Base-by-base conservation (phyloP, 2,797 vertebrate species). In the Oophaga sylvatica region DNA sequence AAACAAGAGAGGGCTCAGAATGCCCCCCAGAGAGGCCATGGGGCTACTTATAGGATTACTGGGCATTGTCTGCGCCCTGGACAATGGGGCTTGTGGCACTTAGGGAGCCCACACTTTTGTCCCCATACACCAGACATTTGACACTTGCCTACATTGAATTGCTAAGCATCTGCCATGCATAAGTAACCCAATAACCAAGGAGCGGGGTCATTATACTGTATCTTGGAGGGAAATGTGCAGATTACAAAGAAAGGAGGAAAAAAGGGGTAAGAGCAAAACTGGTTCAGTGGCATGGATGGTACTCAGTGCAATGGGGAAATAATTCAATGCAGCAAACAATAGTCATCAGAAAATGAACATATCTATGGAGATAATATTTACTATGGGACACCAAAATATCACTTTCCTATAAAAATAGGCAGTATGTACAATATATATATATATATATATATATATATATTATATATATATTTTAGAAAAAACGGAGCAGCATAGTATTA, bases 1-100 rank as follows among this genome's bases (percentile, higher is more conserved):
- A 96, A 95, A 96, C 96, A 95, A 96, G 95, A 95, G 94, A 93
- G 94, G 95, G 90, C 90, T 92, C 53, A 94, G 89, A 95, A 94
- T 95, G 95, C 95, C 95, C 35, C 95, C 93, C 95, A 91, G 93
- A 92, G 93, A 94, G 95, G 80, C 95, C 95, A 95, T 60, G 73
- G 70, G 59, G 48, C 80, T 53, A 81, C 77, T 80, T 63, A 80
- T 63, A 56, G 77, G 68, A 80, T 84, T 81, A 85, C 13, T 48
- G 82, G 48, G 71, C 62, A 88, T 88, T 88, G 83, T 93, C 89
- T 90, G 84, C 71, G 0, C n/a, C 65, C 31, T 65, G 31, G 85
- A 90, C 89, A 90, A 90, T 90, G 90, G 71, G 65, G 31, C 70
- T 85, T 84, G 73, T 26, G 67, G 89, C 91, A 89, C 86, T 85